Evolutionary conservation across 2,888 invertebrate species (phyloP), one percentile per base, ranked within the genome.

Genomic region (Leptopilina drosophilae): DNA sequence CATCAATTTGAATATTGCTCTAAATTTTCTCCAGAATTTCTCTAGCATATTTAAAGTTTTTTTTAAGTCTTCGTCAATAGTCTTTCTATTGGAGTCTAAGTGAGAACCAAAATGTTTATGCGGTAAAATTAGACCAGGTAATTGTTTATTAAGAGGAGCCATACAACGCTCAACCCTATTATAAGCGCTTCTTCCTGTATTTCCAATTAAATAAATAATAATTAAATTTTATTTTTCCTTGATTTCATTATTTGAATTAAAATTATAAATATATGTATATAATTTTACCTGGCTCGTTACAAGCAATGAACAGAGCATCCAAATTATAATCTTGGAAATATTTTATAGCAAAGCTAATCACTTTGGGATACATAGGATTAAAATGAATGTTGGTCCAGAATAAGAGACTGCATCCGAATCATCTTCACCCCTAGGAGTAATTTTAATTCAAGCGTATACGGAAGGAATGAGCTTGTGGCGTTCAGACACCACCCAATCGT

Each of bases 111-210:
- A 87, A 62, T 82, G 42, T 78, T 88, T 86, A 83, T 88, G 86
- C 0, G 84, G 85, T 15, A 90, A 79, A 69, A 90, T 84, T 8
- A 89, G 59, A 11, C 88, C 88, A 49, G 87, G 69, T 42, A 90
- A 82, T 78, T 87, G 85, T 59, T 80, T 76, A 77, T 85, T 87
- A 6, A 88, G 81, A 40, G 87, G 85, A 46, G 87, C 87, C 85
- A 88, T 87, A 78, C 89, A 77, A 20, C 89, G 67, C 80, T 91
- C 89, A 7, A 89, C 89, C 81, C 84, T 85, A 82, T 91, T 92
- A 73, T 85, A 90, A 8, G 87, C 87, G 76, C 85, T 86, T 69
- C 84, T 81, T 12, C 89, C 89, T 69, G 88, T 87, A 15, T 88
- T 87, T 81, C 86, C 84, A 46, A 86, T 87, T 75, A 76, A 84